Conservation (phyloP, 2,797 vertebrate genomes). For the Bradypus variegatus region DNA sequence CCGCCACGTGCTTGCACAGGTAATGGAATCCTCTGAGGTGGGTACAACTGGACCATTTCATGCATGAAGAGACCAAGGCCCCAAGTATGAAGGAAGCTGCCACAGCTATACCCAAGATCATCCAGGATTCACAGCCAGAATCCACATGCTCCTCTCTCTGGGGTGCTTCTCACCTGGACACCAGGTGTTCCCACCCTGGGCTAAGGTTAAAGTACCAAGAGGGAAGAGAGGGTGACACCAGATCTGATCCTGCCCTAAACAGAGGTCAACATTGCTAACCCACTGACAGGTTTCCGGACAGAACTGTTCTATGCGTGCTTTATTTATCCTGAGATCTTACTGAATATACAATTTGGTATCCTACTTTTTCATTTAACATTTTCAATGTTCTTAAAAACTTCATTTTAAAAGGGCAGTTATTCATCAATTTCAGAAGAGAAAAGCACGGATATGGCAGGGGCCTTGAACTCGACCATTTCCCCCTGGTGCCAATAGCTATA, state of each 20-base stretch:
- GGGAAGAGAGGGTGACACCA: neutral
- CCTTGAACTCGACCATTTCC: slow-evolving; percentile 28
- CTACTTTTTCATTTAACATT: slow-evolving; percentile 22
- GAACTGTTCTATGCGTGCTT: neutral
- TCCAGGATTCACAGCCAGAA: neutral
- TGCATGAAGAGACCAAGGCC: neutral
- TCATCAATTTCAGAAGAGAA: slow-evolving; percentile 30
- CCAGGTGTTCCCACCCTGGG: neutral
- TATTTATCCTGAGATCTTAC: neutral
- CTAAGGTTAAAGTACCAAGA: accelerated
- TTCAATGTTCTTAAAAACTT: slow-evolving; percentile 42
- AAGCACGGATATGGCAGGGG: slow-evolving; percentile 1
- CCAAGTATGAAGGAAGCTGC: neutral
- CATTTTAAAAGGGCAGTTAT: slow-evolving; percentile 16
- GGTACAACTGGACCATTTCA: neutral
- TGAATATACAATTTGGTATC: neutral
- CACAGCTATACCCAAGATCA: accelerated
- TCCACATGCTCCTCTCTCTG: accelerated
- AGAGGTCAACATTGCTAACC: accelerated
- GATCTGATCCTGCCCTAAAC: accelerated
- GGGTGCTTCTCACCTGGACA: neutral
- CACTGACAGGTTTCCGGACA: accelerated
- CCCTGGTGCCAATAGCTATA: slow-evolving; percentile 32
- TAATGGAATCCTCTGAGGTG: neutral
- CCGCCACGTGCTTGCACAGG: neutral